These are phyloP conservation scores for Drosophila fulvimacula DNA, from an alignment of 2,888 invertebrate species.

Conservation along the genomic window DNA sequence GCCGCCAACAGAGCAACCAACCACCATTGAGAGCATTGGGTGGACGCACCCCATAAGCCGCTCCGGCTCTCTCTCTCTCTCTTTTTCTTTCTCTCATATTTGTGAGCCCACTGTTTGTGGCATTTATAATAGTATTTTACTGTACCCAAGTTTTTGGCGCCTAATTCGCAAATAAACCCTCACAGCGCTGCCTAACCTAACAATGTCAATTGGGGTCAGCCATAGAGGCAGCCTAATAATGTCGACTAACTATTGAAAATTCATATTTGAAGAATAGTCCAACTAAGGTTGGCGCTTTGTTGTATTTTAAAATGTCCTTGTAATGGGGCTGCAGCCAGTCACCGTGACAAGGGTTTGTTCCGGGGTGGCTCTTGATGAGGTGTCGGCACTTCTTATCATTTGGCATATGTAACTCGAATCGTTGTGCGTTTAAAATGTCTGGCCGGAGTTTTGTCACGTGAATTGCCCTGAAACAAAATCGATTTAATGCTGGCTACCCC, in stretches of 20 bases:
- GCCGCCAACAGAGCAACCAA: constrained; percentile 34
- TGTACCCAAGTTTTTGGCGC: constrained; percentile 66
- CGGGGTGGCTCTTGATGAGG: constrained; percentile 62
- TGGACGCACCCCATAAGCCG: constrained; percentile 32
- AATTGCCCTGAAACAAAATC: constrained; percentile 68
- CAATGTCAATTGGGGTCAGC: constrained; percentile 34
- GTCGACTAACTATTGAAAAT: constrained; percentile 7
- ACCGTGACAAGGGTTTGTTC: constrained; percentile 42
- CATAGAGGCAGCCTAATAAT: constrained; percentile 5
- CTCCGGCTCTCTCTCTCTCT: background rate
- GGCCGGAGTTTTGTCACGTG: constrained; percentile 46
- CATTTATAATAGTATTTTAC: constrained; percentile 39
- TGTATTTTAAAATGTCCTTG: constrained; percentile 19
- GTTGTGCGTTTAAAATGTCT: constrained; percentile 42
- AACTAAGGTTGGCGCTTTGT: background rate
- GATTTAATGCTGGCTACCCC: constrained; percentile 57
- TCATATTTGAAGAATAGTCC: background rate
- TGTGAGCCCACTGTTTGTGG: background rate
- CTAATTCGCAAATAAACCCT: constrained; percentile 30
- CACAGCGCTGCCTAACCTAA: constrained; percentile 31
- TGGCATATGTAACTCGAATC: constrained; percentile 71
- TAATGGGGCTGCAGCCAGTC: constrained; percentile 12
- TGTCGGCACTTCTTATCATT: constrained; percentile 70
- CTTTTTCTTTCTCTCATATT: constrained; percentile 16
- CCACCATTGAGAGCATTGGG: constrained; percentile 27